Evolutionary conservation across 2,797 vertebrate genomes (phyloP).

Genomic region (Sternotherus odoratus): DNA sequence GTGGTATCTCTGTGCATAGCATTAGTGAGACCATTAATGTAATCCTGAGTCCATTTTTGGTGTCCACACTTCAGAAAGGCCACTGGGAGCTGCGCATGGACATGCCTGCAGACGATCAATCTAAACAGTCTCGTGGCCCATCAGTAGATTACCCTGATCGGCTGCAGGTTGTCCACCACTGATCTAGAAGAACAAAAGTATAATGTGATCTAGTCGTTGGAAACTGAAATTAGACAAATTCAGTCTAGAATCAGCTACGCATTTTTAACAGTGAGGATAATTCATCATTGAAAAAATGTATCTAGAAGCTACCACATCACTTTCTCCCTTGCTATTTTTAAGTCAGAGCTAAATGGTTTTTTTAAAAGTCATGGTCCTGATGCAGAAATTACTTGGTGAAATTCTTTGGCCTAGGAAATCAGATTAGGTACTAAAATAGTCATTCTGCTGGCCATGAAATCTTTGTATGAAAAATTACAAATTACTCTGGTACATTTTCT

Average conservation of each 20-base stretch:
- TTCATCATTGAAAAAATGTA: not conserved
- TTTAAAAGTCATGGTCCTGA: not conserved
- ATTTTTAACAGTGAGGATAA: not conserved
- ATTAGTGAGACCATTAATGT: not conserved
- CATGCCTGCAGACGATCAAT: too few relatives aligned
- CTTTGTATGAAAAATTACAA: not conserved
- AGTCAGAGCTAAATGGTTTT: not conserved
- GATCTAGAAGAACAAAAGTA: not conserved
- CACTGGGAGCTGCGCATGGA: too few relatives aligned
- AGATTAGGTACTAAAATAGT: not conserved
- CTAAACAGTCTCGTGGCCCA: too few relatives aligned
- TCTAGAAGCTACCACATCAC: not conserved
- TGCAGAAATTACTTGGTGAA: not conserved
- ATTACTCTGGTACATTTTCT: not conserved
- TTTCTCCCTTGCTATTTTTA: not conserved
- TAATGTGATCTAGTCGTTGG: not conserved
- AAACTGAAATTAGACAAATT: not conserved
- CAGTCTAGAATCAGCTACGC: not conserved
- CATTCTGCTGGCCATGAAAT: not conserved
- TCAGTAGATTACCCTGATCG: too few relatives aligned
- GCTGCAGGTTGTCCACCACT: too few relatives aligned
- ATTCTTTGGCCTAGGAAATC: not conserved
- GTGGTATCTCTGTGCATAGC: not conserved
- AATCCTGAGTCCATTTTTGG: not conserved
- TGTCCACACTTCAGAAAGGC: not conserved